A percentile compares a stretch with the other conserved stretches of the same genome.
These are phyloP conservation scores for Parthenolecanium corni DNA, from an alignment of 2,888 invertebrate species.

Conservation along the genomic window DNA sequence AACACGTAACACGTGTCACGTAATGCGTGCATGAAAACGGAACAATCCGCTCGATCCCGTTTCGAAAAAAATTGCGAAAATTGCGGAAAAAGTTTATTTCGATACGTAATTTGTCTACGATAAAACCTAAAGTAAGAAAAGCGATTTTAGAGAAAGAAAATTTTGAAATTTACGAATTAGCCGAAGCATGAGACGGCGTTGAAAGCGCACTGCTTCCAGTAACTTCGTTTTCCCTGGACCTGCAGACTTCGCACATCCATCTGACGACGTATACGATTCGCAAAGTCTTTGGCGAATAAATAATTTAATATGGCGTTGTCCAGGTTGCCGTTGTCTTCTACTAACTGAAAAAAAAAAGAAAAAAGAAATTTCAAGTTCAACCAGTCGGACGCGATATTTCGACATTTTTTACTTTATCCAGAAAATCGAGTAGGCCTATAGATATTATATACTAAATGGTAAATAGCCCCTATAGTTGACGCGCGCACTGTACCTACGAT, in stretches of 20 bases:
- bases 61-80: too few species aligned
- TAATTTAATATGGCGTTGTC: constrained; percentile 44
- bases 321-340: constrained; percentile 38
- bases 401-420: neutral
- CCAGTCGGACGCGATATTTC: neutral
- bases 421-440: too few species aligned
- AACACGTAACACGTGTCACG: too few species aligned
- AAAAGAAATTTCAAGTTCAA: neutral
- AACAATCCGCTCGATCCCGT: too few species aligned
- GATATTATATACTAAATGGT: too few species aligned
- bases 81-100: too few species aligned
- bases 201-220: constrained; percentile 49
- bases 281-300: constrained; percentile 43
- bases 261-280: constrained; percentile 41
- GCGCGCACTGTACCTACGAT: too few species aligned
- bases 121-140: too few species aligned
- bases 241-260: constrained; percentile 42
- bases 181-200: constrained; percentile 49
- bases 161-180: constrained; percentile 8
- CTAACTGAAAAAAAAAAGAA: constrained; percentile 14
- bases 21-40: too few species aligned
- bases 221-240: constrained; percentile 44
- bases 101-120: too few species aligned
- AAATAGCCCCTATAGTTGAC: too few species aligned
- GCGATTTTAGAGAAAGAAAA: too few species aligned